Evolutionary conservation across 2,113 vertebrate genomes (phyloP).

Genomic region (Oncorhynchus gorbuscha): DNA sequence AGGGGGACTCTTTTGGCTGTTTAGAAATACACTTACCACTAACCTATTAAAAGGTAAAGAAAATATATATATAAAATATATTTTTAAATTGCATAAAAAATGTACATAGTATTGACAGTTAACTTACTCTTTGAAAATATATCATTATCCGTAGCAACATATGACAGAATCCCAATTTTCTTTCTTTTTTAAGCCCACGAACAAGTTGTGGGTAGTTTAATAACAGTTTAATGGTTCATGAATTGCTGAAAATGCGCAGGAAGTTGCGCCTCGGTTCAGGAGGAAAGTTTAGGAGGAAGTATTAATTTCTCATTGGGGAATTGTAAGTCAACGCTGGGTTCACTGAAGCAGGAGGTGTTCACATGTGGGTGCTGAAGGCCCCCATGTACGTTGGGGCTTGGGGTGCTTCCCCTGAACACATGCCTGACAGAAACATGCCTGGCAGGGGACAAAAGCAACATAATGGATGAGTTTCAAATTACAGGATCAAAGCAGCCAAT

Average conservation of each 20-base stretch:
- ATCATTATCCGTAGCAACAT: too few species aligned
- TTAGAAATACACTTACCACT: too few species aligned
- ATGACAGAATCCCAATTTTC: too few species aligned
- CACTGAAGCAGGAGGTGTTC: conserved; percentile 29
- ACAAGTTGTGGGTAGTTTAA: too few species aligned
- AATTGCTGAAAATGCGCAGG: neutral
- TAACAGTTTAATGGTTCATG: neutral
- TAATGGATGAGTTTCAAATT: conserved; percentile 12
- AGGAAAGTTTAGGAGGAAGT: conserved; percentile 39
- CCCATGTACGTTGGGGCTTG: conserved; percentile 23
- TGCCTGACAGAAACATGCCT: conserved; percentile 34
- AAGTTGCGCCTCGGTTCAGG: conserved; percentile 2
- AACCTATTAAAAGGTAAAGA: too few species aligned
- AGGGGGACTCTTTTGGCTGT: too few species aligned
- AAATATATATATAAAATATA: too few species aligned
- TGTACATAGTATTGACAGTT: too few species aligned
- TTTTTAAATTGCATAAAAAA: too few species aligned
- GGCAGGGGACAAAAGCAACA: conserved; percentile 44
- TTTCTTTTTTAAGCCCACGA: too few species aligned
- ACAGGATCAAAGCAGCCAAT: conserved; percentile 38
- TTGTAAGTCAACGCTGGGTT: conserved; percentile 19
- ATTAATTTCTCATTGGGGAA: conserved; percentile 35
- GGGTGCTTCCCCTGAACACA: conserved; percentile 12
- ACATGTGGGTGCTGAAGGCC: conserved; percentile 36
- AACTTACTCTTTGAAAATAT: too few species aligned